Evolutionary conservation across 2,797 vertebrate species (phyloP), one percentile per base, ranked within the genome.

Genomic region (Lutjanus argentimaculatus): DNA sequence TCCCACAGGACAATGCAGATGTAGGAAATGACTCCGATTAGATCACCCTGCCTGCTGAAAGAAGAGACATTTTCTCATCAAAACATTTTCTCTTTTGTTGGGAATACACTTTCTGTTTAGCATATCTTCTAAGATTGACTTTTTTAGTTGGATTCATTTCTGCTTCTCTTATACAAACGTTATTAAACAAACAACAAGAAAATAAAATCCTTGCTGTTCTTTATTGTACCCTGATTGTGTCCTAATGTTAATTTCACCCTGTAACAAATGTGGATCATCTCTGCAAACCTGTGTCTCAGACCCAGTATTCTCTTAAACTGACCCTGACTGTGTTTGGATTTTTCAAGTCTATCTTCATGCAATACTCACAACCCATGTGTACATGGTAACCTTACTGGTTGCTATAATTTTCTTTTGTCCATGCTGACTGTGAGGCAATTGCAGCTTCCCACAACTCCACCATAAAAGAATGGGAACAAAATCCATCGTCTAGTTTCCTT

Each of bases 21-120:
- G 86, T 85, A 61, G 91, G 89, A 64, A 94, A 95, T 17, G 80
- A 87, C 49, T 96, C 96, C 0, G 95, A 96, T 83, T 96, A 89
- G 85, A 45, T 74, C 40, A 7, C 19, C 30, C 8, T 12, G 25
- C 3, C 53, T 56, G 51, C 42, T 14, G 49, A 72, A 68, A 81
- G 67, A 77, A 66, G 52, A 71, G 14, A 12, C 8, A 22, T 72
- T 77, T 61, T 83, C 46, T 73, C 52, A 55, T 16, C 30, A 71
- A 70, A 79, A 30, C 15, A 45, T 72, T 42, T 16, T 70, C 16
- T 22, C 2, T 40, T 58, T 57, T 69, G 6, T 64, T 57, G 17
- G 16, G 21, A 67, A 53, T 51, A 19, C 0, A 0, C 3, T 64
- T 75, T 73, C 7, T 30, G 48, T 72, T 76, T 17, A 59, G 12